phyloP scores from a whole-genome alignment of 2,888 invertebrate species.

The Chymomyza fuscimana region DNA sequence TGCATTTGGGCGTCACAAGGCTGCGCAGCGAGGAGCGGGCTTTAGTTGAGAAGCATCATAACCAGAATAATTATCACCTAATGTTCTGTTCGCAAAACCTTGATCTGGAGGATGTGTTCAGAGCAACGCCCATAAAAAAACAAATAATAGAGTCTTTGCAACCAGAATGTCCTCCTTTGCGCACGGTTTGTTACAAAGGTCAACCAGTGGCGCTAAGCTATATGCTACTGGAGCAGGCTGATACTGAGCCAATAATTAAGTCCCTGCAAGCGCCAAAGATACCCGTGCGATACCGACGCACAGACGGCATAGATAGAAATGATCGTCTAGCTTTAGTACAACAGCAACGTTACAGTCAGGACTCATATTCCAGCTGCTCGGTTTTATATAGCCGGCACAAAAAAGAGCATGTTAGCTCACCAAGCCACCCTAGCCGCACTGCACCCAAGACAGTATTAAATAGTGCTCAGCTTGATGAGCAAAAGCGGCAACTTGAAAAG shows the following conservation, averaged over 20 bases:
- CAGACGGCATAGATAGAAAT: neutral
- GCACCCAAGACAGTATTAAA: neutral
- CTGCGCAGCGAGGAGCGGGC: constrained; percentile 21
- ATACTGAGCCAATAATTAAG: neutral
- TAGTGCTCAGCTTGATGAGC: neutral
- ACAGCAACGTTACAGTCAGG: neutral
- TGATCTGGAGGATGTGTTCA: constrained; percentile 27
- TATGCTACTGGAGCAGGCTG: neutral
- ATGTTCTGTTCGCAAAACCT: constrained; percentile 25
- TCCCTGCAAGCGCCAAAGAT: constrained; percentile 14
- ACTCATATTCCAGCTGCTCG: neutral
- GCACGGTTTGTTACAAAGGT: neutral
- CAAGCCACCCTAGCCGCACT: neutral
- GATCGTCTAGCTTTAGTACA: neutral
- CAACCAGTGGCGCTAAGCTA: neutral
- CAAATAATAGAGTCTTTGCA: constrained; percentile 13
- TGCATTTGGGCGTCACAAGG: constrained; percentile 33
- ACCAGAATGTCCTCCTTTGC: neutral
- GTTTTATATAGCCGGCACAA: too few species aligned
- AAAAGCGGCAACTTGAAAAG: neutral
- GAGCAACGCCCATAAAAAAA: neutral
- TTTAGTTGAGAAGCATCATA: constrained; percentile 15
- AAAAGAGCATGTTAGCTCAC: too few species aligned
- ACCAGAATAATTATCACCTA: constrained; percentile 7
- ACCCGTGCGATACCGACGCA: constrained; percentile 1